phyloP scores from a whole-genome alignment of 2,888 invertebrate genomes.

The Bombylius major region DNA sequence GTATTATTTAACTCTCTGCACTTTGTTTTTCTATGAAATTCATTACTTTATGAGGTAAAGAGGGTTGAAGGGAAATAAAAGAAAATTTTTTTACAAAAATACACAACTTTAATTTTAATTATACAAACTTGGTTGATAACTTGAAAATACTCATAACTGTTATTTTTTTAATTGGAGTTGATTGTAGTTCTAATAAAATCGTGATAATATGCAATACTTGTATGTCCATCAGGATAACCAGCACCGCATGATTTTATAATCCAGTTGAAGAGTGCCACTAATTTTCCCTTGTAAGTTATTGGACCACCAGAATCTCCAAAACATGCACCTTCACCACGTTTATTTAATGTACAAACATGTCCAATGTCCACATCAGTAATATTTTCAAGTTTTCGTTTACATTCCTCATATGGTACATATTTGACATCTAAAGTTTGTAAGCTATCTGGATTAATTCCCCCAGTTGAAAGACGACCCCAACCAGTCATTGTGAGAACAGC shows the following conservation, averaged over 20 bases:
- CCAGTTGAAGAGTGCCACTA: slow-evolving; percentile 33
- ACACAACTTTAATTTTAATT: too few species aligned
- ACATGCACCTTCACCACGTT: slow-evolving; percentile 42
- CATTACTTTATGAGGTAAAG: too few species aligned
- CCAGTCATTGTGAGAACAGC: slow-evolving; percentile 45
- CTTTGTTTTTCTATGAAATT: too few species aligned
- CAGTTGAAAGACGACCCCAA: slow-evolving; percentile 43
- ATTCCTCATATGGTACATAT: slow-evolving; percentile 43
- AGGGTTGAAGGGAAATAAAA: too few species aligned
- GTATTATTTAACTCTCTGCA: too few species aligned
- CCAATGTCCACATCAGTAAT: slow-evolving; percentile 41
- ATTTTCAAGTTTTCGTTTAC: slow-evolving; percentile 39
- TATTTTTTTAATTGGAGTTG: not conserved
- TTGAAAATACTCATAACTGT: too few species aligned
- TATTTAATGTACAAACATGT: slow-evolving; percentile 47
- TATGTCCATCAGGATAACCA: slow-evolving; percentile 32
- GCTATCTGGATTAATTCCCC: slow-evolving; percentile 43
- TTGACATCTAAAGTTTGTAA: slow-evolving; percentile 45
- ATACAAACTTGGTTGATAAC: too few species aligned
- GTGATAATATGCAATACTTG: slow-evolving; percentile 24
- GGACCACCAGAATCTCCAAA: slow-evolving; percentile 32
- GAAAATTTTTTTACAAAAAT: too few species aligned
- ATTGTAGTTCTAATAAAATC: slow-evolving; percentile 27
- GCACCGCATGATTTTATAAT: slow-evolving; percentile 23
- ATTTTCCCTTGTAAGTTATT: slow-evolving; percentile 21